A percentile compares a stretch with the other conserved stretches of the same genome.
phyloP scores from a whole-genome alignment of 2,797 vertebrate genomes.

The Pygocentrus nattereri region DNA sequence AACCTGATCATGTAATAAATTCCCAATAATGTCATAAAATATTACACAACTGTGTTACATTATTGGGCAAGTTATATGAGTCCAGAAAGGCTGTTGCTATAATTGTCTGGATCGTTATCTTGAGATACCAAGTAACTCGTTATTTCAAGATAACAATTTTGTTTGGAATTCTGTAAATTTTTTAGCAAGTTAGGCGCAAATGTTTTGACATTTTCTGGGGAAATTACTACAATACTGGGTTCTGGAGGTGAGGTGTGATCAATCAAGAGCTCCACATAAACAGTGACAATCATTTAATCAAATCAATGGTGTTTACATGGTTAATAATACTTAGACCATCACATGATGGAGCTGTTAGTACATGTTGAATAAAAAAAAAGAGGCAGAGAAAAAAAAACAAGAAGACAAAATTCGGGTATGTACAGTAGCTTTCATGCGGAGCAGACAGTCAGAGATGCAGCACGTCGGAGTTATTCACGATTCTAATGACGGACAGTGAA shows the following conservation, averaged over 20 bases:
- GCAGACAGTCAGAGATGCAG: not conserved
- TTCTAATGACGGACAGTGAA: conserved; percentile 18
- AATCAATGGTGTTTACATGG: conserved; percentile 70
- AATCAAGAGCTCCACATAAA: conserved; percentile 53
- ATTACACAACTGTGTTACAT: too few species aligned
- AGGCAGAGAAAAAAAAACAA: conserved; percentile 37
- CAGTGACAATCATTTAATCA: conserved; percentile 73
- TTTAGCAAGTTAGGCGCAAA: too few species aligned
- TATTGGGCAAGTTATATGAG: too few species aligned
- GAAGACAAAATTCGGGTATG: conserved; percentile 34
- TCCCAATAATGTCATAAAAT: too few species aligned
- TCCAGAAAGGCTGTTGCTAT: too few species aligned
- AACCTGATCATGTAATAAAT: too few species aligned
- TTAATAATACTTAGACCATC: conserved; percentile 67
- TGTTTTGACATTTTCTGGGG: too few species aligned
- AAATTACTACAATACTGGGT: too few species aligned
- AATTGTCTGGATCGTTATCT: too few species aligned
- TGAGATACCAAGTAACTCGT: too few species aligned
- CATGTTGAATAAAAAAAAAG: conserved; percentile 63
- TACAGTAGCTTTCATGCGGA: conserved; percentile 51
- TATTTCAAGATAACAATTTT: too few species aligned
- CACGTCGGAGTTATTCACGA: conserved; percentile 16
- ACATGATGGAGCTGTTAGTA: conserved; percentile 68
- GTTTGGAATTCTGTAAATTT: too few species aligned
- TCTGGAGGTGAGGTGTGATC: not conserved